Percentiles rank a stretch among this genome's conserved stretches.
Conservation (phyloP, 2,797 vertebrate species). For the Coendou prehensilis region DNA sequence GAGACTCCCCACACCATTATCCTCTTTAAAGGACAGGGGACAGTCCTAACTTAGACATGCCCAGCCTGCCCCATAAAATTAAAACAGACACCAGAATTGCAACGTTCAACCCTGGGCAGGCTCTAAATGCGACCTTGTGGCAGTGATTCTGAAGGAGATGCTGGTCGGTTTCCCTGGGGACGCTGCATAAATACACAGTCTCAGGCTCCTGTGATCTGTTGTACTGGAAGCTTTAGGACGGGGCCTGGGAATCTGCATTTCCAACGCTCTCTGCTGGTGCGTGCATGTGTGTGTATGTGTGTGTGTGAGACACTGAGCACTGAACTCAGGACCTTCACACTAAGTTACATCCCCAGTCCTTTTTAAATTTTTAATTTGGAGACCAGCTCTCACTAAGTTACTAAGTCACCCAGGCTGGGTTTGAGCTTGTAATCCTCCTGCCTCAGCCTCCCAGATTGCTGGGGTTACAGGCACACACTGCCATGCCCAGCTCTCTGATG, state of each 20-base stretch:
- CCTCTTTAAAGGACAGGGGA: neutral
- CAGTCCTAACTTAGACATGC: neutral
- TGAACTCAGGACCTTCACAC: neutral
- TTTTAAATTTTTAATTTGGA: neutral
- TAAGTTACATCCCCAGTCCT: neutral
- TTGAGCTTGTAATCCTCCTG: neutral
- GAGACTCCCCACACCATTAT: accelerated
- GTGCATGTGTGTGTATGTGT: neutral
- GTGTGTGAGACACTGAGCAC: neutral
- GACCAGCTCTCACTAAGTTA: neutral
- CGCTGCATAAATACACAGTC: neutral
- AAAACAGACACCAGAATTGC: too few species aligned
- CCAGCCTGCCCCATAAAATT: neutral
- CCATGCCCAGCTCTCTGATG: neutral
- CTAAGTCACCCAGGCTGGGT: neutral
- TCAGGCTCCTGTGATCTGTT: neutral
- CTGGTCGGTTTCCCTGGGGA: accelerated
- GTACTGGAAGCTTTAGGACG: neutral
- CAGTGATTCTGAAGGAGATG: neutral
- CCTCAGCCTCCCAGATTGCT: neutral
- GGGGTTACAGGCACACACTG: neutral
- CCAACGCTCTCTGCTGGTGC: neutral
- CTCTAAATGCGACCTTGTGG: neutral
- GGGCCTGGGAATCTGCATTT: neutral
- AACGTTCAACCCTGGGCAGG: neutral